These are phyloP conservation scores for Eristalis tenax DNA, from an alignment of 2,888 invertebrate species.

Conservation along the genomic window DNA sequence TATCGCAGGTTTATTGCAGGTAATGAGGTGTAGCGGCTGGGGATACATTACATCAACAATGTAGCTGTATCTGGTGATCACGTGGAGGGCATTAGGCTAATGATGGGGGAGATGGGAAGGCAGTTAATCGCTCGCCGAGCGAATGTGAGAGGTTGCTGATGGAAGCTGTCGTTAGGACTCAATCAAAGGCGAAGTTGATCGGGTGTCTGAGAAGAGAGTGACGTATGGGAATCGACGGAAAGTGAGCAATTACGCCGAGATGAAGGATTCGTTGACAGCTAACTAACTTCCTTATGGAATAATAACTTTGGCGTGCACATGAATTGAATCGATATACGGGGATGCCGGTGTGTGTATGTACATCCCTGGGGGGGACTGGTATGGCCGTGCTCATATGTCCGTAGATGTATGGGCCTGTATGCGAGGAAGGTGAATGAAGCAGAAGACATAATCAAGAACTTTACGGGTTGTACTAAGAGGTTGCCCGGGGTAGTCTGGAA, in stretches of 20 bases:
- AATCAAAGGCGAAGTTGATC: background rate
- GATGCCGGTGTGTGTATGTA: no score
- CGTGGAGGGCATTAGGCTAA: conserved; percentile 30
- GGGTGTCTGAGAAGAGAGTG: background rate
- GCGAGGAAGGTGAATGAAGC: no score
- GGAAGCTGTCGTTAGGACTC: background rate
- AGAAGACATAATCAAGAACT: no score
- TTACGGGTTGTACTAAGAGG: no score
- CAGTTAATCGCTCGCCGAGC: background rate
- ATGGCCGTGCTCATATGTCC: no score
- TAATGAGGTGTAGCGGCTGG: conserved; percentile 52
- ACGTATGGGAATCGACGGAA: background rate
- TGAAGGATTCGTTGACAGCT: background rate
- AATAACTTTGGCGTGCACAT: background rate
- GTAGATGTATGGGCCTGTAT: no score
- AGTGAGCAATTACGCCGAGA: background rate
- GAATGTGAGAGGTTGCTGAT: background rate
- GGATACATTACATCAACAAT: conserved; percentile 19
- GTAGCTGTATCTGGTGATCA: conserved; percentile 31
- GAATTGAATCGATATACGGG: background rate
- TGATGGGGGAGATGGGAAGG: conserved; percentile 5
- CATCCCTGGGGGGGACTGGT: no score
- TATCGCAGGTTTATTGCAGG: conserved; percentile 49
- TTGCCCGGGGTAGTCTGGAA: no score
- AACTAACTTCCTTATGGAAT: background rate